These are phyloP conservation scores for Siderastrea siderea DNA, from an alignment of 92 coral and sea anemone genomes.

Conservation along the genomic window DNA sequence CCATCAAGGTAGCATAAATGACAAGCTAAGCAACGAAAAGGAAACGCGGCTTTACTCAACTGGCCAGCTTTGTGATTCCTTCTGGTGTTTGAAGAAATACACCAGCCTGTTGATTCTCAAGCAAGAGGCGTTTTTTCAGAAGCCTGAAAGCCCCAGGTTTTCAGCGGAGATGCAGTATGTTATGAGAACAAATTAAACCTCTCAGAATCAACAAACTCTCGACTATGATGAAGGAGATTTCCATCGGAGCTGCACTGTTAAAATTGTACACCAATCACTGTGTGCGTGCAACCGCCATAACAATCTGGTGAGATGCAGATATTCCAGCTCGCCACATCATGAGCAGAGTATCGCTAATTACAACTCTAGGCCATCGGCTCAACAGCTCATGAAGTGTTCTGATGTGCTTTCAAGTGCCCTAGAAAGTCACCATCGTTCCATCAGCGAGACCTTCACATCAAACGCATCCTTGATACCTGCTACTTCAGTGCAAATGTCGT, in stretches of 20 bases:
- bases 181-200: background rate
- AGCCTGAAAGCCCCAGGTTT: background rate
- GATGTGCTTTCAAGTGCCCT: conserved; percentile 7
- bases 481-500: background rate
- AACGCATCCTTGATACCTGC: too few relatives aligned
- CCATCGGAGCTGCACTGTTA: background rate
- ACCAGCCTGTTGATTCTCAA: conserved; percentile 1
- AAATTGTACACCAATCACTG: conserved; percentile 1
- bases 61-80: background rate
- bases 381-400: conserved; percentile 18
- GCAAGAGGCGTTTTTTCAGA: background rate
- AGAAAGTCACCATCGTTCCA: background rate
- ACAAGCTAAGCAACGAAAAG: conserved; percentile 29
- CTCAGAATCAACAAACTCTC: conserved; percentile 1
- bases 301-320: conserved; percentile 2
- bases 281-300: background rate
- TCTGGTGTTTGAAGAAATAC: conserved; percentile 22
- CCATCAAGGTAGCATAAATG: conserved; percentile 37
- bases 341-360: conserved; percentile 17
- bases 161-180: background rate
- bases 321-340: conserved; percentile 17
- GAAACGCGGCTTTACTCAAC: conserved; percentile 31
- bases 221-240: conserved; percentile 10
- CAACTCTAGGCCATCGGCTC: conserved; percentile 4
- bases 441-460: too few relatives aligned